These are phyloP conservation scores for Dolomedes plantarius DNA, from an alignment of 2,888 invertebrate genomes.

Conservation along the genomic window DNA sequence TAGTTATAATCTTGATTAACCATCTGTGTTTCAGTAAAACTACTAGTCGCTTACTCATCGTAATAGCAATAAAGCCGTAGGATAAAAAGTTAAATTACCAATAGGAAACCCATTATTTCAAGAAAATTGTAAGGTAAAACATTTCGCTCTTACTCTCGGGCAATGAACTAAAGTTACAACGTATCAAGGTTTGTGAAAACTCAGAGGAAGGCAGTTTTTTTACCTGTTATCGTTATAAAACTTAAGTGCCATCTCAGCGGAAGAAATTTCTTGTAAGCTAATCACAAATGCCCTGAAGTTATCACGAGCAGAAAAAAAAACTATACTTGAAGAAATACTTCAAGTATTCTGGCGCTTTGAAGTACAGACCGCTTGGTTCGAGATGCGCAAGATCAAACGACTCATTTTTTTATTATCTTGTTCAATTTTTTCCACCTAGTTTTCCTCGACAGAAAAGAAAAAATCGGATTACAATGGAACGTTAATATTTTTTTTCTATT, in stretches of 20 bases:
- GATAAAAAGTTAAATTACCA: not conserved
- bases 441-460: not conserved
- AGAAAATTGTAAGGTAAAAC: constrained; percentile 10
- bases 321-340: constrained; percentile 6
- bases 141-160: not conserved
- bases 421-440: not conserved
- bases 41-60: too few species aligned
- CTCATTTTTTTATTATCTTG: not conserved
- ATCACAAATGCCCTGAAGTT: constrained; percentile 47
- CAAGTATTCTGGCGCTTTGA: constrained; percentile 40
- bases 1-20: too few species aligned
- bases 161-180: not conserved
- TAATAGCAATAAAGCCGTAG: too few species aligned
- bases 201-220: constrained; percentile 7
- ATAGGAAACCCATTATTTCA: not conserved
- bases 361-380: constrained; percentile 19
- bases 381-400: constrained; percentile 28
- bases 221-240: constrained; percentile 23
- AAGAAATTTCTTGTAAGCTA: constrained; percentile 42
- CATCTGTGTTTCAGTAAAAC: too few species aligned
- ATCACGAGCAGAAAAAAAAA: constrained; percentile 3
- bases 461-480: constrained; percentile 21
- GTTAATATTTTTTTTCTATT: not conserved
- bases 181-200: not conserved
- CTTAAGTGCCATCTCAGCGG: constrained; percentile 48